Base-by-base conservation (phyloP, 37 sponge, comb jelly and placozoan genomes). In the Hormiphora californensis region DNA sequence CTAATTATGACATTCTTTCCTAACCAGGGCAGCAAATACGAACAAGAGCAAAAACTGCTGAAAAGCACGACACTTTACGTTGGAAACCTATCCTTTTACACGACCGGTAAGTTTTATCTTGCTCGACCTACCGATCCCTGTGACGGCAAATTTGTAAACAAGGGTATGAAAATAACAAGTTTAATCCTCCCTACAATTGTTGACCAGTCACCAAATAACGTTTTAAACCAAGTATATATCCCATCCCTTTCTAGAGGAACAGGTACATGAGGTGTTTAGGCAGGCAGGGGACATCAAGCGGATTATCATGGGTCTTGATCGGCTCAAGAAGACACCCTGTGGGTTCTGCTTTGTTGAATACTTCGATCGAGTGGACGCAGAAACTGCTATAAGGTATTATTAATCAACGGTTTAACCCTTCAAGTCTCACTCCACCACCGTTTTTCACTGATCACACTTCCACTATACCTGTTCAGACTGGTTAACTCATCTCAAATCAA, bases 261-360 rank as follows among this genome's bases (percentile, higher is more conserved):
- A 98, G 89, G 88, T 95, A 8, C 93, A 95, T 65, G 99, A 95
- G 89, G 89, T 98, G 49, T 98, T 98, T 87, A 65, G 92, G 17
- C 91, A 94, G 91, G 90, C 91, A 54, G 99, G 99, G 25, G 94
- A 95, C 25, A 94, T 98, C 44, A 98, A 98, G 89, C 88, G 94
- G 32, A 94, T 98, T 23, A 92, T 98, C 62, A 95, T 98, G 95
- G 99, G 99, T 12, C 90, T 98, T 31, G 99, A 98, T 86, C 63
- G 92, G 22, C 27, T 87, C 31, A 92, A 95, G 86, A 89, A 90
- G 89, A 98, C 99, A 28, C 99, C 99, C 0, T 98, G 99, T 91
- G 99, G 99, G 22, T 98, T 98, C 89, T 95, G 94, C 55, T 98
- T 98, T 88, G 95, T 98, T 32, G 99, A 98, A 93, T 98, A 90